These are phyloP conservation scores for Parnassius smintheus DNA, from an alignment of 2,888 invertebrate species.

Conservation along the genomic window DNA sequence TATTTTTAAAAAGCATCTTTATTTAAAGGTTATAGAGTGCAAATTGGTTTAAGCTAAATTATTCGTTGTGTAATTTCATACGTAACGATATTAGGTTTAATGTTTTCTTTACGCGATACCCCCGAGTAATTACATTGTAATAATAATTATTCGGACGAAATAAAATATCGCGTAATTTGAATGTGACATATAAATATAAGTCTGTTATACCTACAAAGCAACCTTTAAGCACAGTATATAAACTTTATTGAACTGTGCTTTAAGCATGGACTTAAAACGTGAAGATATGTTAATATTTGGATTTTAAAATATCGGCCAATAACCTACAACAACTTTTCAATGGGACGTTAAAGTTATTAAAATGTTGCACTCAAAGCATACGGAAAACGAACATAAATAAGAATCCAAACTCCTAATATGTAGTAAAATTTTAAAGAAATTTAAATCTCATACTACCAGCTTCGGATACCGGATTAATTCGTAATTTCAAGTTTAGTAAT, in stretches of 20 bases:
- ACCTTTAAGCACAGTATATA: too few species aligned
- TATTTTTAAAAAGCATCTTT: conserved; percentile 14
- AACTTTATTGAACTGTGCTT: too few species aligned
- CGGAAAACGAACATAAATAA: too few species aligned
- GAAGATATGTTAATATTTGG: too few species aligned
- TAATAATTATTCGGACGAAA: conserved; percentile 1
- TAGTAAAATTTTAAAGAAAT: background rate
- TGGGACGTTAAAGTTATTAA: too few species aligned
- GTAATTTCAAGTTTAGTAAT: conserved; percentile 13
- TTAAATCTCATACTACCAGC: conserved; percentile 10
- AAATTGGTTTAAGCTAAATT: conserved; percentile 1
- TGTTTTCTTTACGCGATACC: conserved; percentile 18
- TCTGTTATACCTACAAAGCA: too few species aligned
- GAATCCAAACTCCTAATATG: too few species aligned
- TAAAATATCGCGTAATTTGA: background rate
- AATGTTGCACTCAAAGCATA: too few species aligned
- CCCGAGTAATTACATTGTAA: background rate
- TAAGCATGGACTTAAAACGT: too few species aligned
- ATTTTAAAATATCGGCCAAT: too few species aligned
- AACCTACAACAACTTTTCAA: too few species aligned
- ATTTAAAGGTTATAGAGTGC: background rate
- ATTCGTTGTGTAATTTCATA: conserved; percentile 8
- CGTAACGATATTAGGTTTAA: conserved; percentile 18
- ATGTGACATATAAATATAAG: too few species aligned
- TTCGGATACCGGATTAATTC: background rate